A percentile compares a stretch with the other conserved stretches of the same genome.
Evolutionary conservation across 2,113 vertebrate species (phyloP).

Genomic region (Cercopithecus mona): DNA sequence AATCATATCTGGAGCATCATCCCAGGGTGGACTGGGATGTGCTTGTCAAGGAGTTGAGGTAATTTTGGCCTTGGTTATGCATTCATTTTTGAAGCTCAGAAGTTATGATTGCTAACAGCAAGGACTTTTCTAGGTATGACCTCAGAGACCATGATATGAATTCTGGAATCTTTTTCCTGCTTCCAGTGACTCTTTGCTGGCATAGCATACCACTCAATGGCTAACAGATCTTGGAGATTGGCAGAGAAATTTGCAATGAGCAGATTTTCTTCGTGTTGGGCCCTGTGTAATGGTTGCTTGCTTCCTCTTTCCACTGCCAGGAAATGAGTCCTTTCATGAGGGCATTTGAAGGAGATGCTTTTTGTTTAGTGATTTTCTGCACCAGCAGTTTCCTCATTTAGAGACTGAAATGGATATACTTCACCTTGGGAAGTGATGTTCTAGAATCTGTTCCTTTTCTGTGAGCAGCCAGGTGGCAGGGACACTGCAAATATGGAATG

Average conservation of each 20-base stretch:
- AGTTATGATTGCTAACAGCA: background rate
- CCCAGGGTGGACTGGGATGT: background rate
- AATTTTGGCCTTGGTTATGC: background rate
- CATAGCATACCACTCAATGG: background rate
- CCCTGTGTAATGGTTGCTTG: constrained; percentile 49
- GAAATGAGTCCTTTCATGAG: constrained; percentile 64
- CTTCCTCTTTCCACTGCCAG: constrained; percentile 55
- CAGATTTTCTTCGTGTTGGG: background rate
- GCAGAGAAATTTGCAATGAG: background rate
- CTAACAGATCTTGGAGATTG: background rate
- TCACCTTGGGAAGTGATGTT: constrained; percentile 78
- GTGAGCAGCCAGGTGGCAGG: constrained; percentile 64
- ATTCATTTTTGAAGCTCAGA: background rate
- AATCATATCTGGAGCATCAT: background rate
- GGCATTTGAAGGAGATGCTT: constrained; percentile 75
- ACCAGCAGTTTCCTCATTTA: constrained; percentile 80
- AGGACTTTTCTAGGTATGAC: background rate
- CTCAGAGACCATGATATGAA: background rate
- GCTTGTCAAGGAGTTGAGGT: background rate
- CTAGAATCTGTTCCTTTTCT: constrained; percentile 69
- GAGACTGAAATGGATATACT: constrained; percentile 73
- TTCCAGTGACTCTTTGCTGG: background rate
- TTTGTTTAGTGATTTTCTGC: constrained; percentile 81
- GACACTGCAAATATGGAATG: background rate
- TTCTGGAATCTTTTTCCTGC: background rate